Evolutionary conservation across 2,797 vertebrate species (phyloP).

Genomic region (Dromococcyx pavoninus): DNA sequence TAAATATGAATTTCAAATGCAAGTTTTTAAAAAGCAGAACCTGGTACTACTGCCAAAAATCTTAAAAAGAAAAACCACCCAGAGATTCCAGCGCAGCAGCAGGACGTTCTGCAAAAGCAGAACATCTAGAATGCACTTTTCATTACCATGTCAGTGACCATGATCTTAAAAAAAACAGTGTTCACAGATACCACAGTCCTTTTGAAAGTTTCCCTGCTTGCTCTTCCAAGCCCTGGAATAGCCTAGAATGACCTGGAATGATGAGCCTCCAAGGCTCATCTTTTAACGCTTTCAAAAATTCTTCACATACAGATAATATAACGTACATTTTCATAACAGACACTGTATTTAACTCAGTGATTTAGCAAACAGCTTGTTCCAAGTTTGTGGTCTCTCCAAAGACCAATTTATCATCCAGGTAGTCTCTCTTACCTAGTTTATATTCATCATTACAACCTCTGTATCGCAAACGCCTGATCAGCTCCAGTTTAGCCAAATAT

Average conservation of each 20-base stretch:
- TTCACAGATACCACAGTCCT: not conserved
- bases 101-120: not conserved
- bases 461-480: conserved; percentile 85
- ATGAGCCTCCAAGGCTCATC: not conserved
- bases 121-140: not conserved
- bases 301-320: not conserved
- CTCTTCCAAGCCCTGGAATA: not conserved
- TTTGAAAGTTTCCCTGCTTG: not conserved
- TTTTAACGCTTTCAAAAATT: not conserved
- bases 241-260: not conserved
- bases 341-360: not conserved
- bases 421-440: conserved; percentile 82
- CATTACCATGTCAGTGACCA: not conserved
- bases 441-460: conserved; percentile 84
- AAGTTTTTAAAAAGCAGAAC: not conserved
- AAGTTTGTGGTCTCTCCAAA: not conserved
- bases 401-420: not conserved
- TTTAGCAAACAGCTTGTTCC: not conserved
- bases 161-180: too few species aligned
- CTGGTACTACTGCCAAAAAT: not conserved
- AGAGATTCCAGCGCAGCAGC: not conserved
- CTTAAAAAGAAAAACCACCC: not conserved
- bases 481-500: conserved; percentile 89
- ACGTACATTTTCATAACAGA: accelerated
- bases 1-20: not conserved